A percentile compares a stretch with the other conserved stretches of the same genome.
These are phyloP conservation scores for Carcharodon carcharias DNA, from an alignment of 2,797 vertebrate genomes.

Conservation along the genomic window DNA sequence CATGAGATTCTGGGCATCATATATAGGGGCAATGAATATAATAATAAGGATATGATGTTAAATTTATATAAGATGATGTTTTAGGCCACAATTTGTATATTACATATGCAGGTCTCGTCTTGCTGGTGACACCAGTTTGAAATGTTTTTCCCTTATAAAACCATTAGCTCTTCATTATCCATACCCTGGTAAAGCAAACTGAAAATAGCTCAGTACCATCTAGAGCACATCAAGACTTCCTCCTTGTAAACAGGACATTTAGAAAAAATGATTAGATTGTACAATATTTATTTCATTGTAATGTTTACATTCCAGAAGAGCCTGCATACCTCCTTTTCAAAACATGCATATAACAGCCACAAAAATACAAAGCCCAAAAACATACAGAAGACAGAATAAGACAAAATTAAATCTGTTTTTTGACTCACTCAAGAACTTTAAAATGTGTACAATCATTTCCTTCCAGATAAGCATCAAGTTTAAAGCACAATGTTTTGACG, in stretches of 20 bases:
- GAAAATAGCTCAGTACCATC: constrained; percentile 8
- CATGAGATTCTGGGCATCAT: too few species aligned
- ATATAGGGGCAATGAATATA: neutral
- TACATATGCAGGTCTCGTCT: neutral
- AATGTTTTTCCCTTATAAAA: neutral
- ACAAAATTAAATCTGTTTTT: neutral
- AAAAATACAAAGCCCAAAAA: neutral
- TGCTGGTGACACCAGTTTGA: neutral
- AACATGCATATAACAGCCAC: neutral
- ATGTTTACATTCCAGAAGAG: neutral
- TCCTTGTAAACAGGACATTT: constrained; percentile 15
- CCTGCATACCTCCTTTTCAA: neutral
- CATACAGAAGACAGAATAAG: neutral
- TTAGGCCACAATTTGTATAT: neutral
- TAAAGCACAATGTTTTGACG: neutral
- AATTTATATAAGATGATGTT: neutral
- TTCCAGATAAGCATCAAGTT: neutral
- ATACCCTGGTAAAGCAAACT: neutral
- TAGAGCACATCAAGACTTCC: constrained; percentile 21
- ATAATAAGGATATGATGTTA: neutral
- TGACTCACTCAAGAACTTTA: neutral
- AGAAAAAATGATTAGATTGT: neutral
- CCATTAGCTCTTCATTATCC: neutral
- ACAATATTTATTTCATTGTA: constrained; percentile 31
- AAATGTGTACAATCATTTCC: neutral